A percentile compares a stretch with the other conserved stretches of the same genome.
Evolutionary conservation across 2,113 vertebrate genomes (phyloP).

Genomic region (Lanius collurio): DNA sequence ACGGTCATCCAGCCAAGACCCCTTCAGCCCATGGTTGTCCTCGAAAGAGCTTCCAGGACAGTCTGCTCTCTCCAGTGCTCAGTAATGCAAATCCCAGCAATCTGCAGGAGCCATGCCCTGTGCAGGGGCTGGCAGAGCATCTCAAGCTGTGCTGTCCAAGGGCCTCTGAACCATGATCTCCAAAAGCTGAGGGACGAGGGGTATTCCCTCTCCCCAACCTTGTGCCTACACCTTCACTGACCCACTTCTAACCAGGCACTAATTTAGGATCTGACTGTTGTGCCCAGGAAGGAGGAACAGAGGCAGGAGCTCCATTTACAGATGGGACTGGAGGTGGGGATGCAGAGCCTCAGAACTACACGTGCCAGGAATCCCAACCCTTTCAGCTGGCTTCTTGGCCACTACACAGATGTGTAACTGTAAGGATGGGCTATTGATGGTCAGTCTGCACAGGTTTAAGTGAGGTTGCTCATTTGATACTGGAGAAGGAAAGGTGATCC

Average conservation of each 20-base stretch:
- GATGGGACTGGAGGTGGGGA: background rate
- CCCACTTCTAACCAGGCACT: background rate
- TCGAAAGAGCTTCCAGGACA: background rate
- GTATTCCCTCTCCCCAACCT: background rate
- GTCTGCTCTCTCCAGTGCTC: background rate
- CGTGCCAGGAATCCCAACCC: background rate
- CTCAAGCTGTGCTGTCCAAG: background rate
- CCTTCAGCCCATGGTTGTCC: background rate
- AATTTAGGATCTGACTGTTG: fast-evolving
- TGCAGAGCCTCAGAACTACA: background rate
- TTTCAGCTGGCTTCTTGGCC: background rate
- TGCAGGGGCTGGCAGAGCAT: background rate
- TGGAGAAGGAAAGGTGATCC: background rate
- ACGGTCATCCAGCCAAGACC: background rate
- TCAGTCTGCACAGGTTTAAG: background rate
- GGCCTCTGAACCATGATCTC: background rate
- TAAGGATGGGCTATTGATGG: background rate
- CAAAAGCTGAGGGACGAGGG: background rate
- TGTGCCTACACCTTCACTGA: background rate
- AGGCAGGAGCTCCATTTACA: background rate
- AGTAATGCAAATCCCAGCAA: constrained; percentile 6
- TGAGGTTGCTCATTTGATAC: fast-evolving
- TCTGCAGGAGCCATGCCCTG: background rate
- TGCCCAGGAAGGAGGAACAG: background rate
- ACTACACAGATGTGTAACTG: fast-evolving